Evolutionary conservation across 2,797 vertebrate species (phyloP).

Genomic region (Amblyopsis hoosieri): DNA sequence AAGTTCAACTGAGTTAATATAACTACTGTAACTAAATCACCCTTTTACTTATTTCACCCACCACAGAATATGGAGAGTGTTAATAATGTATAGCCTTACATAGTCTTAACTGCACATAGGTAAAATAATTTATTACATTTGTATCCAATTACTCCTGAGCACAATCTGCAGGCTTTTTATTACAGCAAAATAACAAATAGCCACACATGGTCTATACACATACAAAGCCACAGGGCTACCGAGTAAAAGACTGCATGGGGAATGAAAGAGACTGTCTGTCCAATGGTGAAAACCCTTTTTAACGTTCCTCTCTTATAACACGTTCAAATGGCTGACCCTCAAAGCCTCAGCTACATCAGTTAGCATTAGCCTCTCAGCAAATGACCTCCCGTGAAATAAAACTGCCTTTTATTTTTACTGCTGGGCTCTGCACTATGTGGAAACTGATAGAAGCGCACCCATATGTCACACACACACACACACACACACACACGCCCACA

Average conservation of each 20-base stretch:
- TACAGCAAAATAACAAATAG: not conserved
- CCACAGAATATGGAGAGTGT: no score
- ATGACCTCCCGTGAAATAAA: slow-evolving; percentile 7
- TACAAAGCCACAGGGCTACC: not conserved
- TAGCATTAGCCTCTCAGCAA: slow-evolving; percentile 2
- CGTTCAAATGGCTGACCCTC: not conserved
- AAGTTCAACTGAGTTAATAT: no score
- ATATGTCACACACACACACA: not conserved
- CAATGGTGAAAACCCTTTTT: not conserved
- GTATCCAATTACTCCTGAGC: no score
- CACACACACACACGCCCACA: not conserved
- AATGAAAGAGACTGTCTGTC: not conserved
- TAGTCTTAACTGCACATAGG: no score
- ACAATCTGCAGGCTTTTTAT: not conserved
- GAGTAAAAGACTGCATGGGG: not conserved
- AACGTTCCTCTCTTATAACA: slow-evolving; percentile 7
- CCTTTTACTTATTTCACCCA: no score
- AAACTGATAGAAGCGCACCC: not conserved
- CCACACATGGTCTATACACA: not conserved
- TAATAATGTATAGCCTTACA: no score
- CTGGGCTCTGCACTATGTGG: not conserved
- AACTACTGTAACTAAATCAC: no score
- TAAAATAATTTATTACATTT: no score
- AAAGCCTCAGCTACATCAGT: not conserved
- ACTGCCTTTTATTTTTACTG: slow-evolving; percentile 6